Base-by-base conservation (phyloP, 2,113 vertebrate genomes). In the Austrofundulus limnaeus region DNA sequence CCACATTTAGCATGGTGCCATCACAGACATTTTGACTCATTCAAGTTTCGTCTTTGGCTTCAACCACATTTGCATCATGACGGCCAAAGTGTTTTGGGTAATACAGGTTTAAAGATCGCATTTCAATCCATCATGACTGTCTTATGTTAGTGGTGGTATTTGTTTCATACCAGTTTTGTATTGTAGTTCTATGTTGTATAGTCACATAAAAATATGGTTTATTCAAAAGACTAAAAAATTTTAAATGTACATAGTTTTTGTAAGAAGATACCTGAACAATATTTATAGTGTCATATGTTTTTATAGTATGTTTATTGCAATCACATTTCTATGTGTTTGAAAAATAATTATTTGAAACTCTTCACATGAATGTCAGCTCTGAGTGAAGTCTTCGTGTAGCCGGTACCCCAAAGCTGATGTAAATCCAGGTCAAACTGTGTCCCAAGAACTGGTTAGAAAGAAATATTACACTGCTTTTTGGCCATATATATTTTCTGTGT, bases 231-330 rank as follows among this genome's bases (percentile, higher is more conserved):
- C 49, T 61, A 49, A 82, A 85, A 80, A 80, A 83, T 82, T 4
- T 70, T 81, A 89, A 84, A 66, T 90, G 88, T 87, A 88, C 72
- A 87, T 75, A 89, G 70, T 78, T 88, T 88, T 89, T 89, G 76
- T 88, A 90, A 87, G 75, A 86, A 88, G 73, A 84, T 75, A 87
- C 77, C 69, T 75, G 68, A 83, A 90, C 82, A 79, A 86, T 91
- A 90, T 90, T 90, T 91, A 88, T 88, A 87, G 88, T 87, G 80
- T 84, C 80, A 84, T 85, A 90, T 85, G 84, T 87, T 88, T 86
- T 46, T 86, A 79, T 77, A 87, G 77, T 87, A 87, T 70, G 83
- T 88, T 86, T 84, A 77, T 75, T 75, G 65, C 85, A 86, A 87
- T 85, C 80, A 83, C 81, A 86, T 89, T 88, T 89, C 65, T 85